Conservation (phyloP, 2,113 vertebrate species). For the Sinocyclocheilus maitianheensis region DNA sequence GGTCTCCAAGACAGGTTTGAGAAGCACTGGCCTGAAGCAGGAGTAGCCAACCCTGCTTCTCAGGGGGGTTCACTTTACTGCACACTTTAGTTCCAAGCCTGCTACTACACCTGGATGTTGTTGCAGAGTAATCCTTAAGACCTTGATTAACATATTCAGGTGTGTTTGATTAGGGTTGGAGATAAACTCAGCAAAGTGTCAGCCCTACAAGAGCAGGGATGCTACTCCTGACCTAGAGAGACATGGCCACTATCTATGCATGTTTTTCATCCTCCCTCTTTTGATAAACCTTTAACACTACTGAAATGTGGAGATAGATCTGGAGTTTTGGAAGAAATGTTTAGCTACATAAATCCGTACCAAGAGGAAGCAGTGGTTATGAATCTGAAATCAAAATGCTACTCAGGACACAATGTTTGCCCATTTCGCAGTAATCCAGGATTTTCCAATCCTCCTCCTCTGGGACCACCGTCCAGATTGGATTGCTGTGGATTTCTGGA, state of each 20-base stretch:
- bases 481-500: too few relatives aligned
- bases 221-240: constrained; percentile 12
- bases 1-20: neutral
- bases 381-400: neutral
- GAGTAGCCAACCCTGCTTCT: neutral
- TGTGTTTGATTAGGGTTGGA: neutral
- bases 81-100: neutral
- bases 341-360: neutral
- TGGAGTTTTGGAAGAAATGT: neutral
- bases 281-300: neutral
- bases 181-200: neutral
- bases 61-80: neutral
- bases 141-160: neutral
- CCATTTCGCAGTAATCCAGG: neutral
- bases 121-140: neutral
- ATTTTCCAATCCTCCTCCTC: neutral
- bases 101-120: neutral
- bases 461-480: neutral
- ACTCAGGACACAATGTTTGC: neutral
- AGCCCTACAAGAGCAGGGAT: neutral
- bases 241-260: constrained; percentile 54
- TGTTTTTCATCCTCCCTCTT: neutral
- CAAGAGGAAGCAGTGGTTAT: neutral
- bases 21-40: neutral
- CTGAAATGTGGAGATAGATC: constrained; percentile 16